A percentile compares a stretch with the other conserved stretches of the same genome.
Evolutionary conservation across 2,797 vertebrate species (phyloP).

Genomic region (Sebastes wilsoni): DNA sequence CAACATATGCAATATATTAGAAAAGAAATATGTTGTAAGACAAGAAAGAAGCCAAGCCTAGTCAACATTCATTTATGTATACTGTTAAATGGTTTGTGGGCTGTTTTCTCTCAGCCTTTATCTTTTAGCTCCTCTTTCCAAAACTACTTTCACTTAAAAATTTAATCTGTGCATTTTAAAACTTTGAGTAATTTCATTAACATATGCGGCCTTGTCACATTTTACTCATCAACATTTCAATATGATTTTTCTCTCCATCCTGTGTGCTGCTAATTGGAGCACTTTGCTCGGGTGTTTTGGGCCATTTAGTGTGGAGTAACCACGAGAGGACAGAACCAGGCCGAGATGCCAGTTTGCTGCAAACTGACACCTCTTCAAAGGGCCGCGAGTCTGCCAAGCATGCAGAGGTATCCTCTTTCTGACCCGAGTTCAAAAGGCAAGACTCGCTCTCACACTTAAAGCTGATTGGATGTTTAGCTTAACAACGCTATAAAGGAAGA

Average conservation of each 20-base stretch:
- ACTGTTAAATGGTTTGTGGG: constrained; percentile 29
- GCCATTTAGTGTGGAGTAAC: constrained; percentile 56
- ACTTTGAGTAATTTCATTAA: background rate
- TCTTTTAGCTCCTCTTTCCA: constrained; percentile 18
- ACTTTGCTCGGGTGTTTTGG: constrained; percentile 57
- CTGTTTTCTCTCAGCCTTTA: background rate
- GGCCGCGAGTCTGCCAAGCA: constrained; percentile 46
- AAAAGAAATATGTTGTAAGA: constrained; percentile 7
- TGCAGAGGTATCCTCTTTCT: constrained; percentile 64
- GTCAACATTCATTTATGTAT: constrained; percentile 21
- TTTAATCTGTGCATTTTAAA: constrained; percentile 1
- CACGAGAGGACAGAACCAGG: constrained; percentile 54
- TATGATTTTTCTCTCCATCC: background rate
- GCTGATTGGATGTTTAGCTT: constrained; percentile 31
- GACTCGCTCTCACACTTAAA: constrained; percentile 46
- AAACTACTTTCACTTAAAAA: constrained; percentile 15
- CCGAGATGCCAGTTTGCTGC: constrained; percentile 61
- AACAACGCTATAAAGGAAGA: constrained; percentile 17
- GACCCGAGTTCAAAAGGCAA: constrained; percentile 58
- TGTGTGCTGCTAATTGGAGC: constrained; percentile 27
- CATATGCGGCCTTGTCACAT: background rate
- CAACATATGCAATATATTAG: constrained; percentile 46
- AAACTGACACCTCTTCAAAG: constrained; percentile 79
- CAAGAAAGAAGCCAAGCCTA: constrained; percentile 22
- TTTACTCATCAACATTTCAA: constrained; percentile 21